Evolutionary conservation across 2,797 vertebrate species (phyloP), one percentile per base, ranked within the genome.

Genomic region (Otus scops): DNA sequence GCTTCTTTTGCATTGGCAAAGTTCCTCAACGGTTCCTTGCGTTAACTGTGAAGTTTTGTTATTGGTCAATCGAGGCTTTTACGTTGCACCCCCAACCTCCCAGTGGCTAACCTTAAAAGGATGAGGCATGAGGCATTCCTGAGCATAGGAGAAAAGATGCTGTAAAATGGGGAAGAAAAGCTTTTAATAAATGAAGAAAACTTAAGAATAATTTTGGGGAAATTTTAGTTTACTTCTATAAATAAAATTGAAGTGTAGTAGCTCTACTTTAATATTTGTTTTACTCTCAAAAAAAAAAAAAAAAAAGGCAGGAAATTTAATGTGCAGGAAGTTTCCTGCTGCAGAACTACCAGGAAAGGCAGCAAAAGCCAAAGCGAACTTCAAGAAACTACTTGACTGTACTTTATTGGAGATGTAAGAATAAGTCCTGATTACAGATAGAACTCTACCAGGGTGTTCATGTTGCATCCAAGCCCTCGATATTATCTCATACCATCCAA

Each of bases 31-130:
- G 4, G 82, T 88, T 63, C 26, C 61, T 70, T 8, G 3, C 11
- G 20, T n/a, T 0, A 0, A 21, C 28, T 57, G 32, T 2, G 2
- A 71, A 65, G 7, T 78, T 77, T 82, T 45, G 24, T 38, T 45
- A 8, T 43, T 53, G 34, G 16, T 74, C 27, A 39, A 6, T 48
- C 30, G 39, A 32, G n/a, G 36, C 27, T 80, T 89, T 85, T 53
- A 30, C 0, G 0, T 32, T 39, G 23, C 14, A 39, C 5, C 7
- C 4, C 4, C 15, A 91, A 1, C 15, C 47, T 83, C 27, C 8
- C 28, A 6, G 30, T 13, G 19, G 3, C 15, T 71, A 30, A 41
- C 8, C 15, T 38, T 60, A 60, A 68, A 79, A 34, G 12, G 24
- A 17, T 43, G 41, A 43, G 41, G 7, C 41, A 27, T 36, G 32